Base-by-base conservation (phyloP, 2,797 vertebrate genomes). In the Tokudaia tokunoshimensis region DNA sequence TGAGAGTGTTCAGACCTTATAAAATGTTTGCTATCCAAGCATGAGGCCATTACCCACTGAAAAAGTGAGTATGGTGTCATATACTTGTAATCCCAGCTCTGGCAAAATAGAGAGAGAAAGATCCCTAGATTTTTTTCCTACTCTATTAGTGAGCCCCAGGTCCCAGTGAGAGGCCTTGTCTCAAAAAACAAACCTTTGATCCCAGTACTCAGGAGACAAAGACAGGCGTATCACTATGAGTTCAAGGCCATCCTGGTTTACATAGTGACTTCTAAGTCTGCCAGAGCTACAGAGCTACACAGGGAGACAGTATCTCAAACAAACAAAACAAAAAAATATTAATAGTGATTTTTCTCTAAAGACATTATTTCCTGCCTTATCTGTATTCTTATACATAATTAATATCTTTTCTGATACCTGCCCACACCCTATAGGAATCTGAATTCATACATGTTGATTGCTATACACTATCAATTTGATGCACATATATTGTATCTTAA, bases 301-400 rank as follows among this genome's bases (percentile, higher is more conserved):
- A 65, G 29, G 19, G 15, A 84, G 82, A 12, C 11, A 19, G 41
- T 85, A 41, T 22, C 82, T 65, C 41, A 85, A n/a, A 70, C 34
- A 70, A 70, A 70, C 34, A 70, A 83, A 37, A 81, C 8, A 63
- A 29, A 75, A 81, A 84, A 65, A 87, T 29, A 15, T 31, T 34
- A 59, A 82, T 6, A 83, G 55, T 65, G 59, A 63, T 90, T 59
- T 59, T 81, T 74, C 41, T 96, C 89, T 65, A 74, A 88, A 96
- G 78, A 94, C 22, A 9, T 90, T 31, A 17, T 86, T 31, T 74
- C 44, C 59, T 86, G 82, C 19, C 84, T 96, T 95, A 83, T 47
- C 55, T n/a, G 10, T 81, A 84, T 47, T 74, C 24, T 67, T 83
- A 81, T 44, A 79, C 22, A 89, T 31, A 92, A 94, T 94, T 90